Evolutionary conservation across 2,888 invertebrate species (phyloP).

Genomic region (Zootermopsis nevadensis): DNA sequence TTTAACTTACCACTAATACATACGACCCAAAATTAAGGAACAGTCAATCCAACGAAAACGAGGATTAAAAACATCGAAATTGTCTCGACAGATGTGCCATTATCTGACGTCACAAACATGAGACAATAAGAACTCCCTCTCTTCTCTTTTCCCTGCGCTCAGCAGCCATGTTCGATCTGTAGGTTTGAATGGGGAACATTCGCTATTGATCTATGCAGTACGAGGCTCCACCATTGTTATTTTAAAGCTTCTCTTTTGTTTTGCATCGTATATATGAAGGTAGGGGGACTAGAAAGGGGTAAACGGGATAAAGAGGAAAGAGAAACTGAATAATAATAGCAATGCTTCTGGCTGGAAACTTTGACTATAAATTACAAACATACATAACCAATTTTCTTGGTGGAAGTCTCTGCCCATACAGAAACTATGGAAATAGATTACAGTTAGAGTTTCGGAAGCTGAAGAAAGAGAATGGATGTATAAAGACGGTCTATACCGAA

Average conservation of each 20-base stretch:
- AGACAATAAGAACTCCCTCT: slow-evolving; percentile 32
- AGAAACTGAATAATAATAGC: slow-evolving; percentile 51
- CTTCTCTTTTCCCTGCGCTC: slow-evolving; percentile 19
- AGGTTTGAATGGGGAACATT: slow-evolving; percentile 40
- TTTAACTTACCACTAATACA: too few species aligned
- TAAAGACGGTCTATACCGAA: slow-evolving; percentile 32
- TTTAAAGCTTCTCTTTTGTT: slow-evolving; percentile 53
- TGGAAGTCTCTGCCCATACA: slow-evolving; percentile 48
- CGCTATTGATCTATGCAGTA: slow-evolving; percentile 47
- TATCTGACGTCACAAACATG: slow-evolving; percentile 40
- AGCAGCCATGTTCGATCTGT: slow-evolving; percentile 47
- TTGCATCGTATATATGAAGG: slow-evolving; percentile 50
- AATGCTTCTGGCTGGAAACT: slow-evolving; percentile 51
- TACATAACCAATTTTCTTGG: slow-evolving; percentile 53
- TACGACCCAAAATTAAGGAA: not conserved
- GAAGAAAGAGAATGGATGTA: not conserved
- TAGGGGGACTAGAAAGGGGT: slow-evolving; percentile 47
- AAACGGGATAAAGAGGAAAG: slow-evolving; percentile 37
- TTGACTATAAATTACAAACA: slow-evolving; percentile 53
- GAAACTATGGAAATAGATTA: slow-evolving; percentile 47
- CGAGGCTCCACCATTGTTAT: slow-evolving; percentile 50
- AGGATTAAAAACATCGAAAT: not conserved
- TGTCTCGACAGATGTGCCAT: slow-evolving; percentile 41
- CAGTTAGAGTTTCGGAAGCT: slow-evolving; percentile 36
- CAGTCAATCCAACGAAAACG: not conserved